Base-by-base conservation (phyloP, 1,140 invertebrate genomes). In the Cherax destructor region DNA sequence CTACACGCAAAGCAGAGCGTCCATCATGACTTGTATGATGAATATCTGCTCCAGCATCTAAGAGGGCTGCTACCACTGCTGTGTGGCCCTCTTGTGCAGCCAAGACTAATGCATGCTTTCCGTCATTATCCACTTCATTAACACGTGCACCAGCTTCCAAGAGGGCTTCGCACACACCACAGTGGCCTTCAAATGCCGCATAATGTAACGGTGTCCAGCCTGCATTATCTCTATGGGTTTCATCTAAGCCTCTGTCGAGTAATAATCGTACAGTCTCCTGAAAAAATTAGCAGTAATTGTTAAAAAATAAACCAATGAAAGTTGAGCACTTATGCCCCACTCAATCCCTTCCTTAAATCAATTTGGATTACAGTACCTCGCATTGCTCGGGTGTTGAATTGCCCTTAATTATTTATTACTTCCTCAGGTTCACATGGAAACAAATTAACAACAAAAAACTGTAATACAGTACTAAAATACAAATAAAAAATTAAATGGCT, bases 161-260 rank as follows among this genome's bases (percentile, higher is more conserved):
- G 30, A 99, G 94, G 13, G 97, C 96, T 92, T 98, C 96, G 93
- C 97, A 97, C 47, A 99, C 98, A 93, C 98, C 97, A 86, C 96
- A 95, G 94, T 99, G 98, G 94, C 98, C 98, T 95, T 99, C 98
- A 94, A 98, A 98, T 41, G 98, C 97, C 11, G 98, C 97, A 93
- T 95, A 98, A 94, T 99, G 98, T 56, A 99, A 94, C 4, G 98
- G 98, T 6, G 98, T 98, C 98, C 98, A 99, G 0, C 98, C 98
- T 0, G 97, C 97, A 95, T 98, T 98, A 93, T 98, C 98, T 56
- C 97, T 95, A 94, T 98, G 98, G 91, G 98, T 97, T 94, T 98
- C 98, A 94, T 98, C 98, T 65, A 99, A 94, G 2, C 98, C 97
- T 93, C 98, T 96, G 93, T 99, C 98, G 4, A 99, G 95, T 24